These are phyloP conservation scores for Lasioglossum villosulum DNA, from an alignment of 2,888 invertebrate genomes.

Conservation along the genomic window DNA sequence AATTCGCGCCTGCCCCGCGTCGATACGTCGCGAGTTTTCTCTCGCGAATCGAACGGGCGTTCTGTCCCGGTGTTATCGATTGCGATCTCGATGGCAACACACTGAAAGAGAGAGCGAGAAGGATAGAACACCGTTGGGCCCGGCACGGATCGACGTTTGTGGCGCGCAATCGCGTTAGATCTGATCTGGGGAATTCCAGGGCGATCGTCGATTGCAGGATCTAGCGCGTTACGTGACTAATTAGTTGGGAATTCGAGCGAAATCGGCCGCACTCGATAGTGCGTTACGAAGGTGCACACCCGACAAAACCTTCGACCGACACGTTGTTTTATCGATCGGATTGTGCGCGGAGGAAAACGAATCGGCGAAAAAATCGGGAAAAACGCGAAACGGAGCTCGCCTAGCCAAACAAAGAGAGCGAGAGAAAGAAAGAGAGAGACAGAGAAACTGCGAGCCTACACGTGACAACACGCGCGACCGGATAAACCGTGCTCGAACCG, in stretches of 20 bases:
- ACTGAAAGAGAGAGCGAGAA: background rate
- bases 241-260: slow-evolving; percentile 69
- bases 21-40: slow-evolving; percentile 24
- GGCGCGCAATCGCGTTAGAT: slow-evolving; percentile 45
- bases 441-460: background rate
- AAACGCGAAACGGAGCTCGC: background rate
- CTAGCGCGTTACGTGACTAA: slow-evolving; percentile 69
- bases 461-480: slow-evolving; percentile 24
- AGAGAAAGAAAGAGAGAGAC: background rate
- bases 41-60: slow-evolving; percentile 17
- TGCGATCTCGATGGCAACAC: slow-evolving; percentile 28
- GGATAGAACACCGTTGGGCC: background rate
- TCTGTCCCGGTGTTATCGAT: slow-evolving; percentile 36
- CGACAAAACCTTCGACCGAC: slow-evolving; percentile 55
- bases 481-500: slow-evolving; percentile 24
- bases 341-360: slow-evolving; percentile 17
- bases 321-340: slow-evolving; percentile 64
- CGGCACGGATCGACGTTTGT: slow-evolving; percentile 51
- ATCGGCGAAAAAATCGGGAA: background rate
- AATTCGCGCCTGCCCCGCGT: background rate
- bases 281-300: slow-evolving; percentile 54
- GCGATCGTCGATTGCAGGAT: slow-evolving; percentile 64
- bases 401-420: slow-evolving; percentile 13
- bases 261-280: slow-evolving; percentile 61
- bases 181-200: slow-evolving; percentile 66